These are phyloP conservation scores for Drosophila burlai DNA, from an alignment of 1,140 invertebrate species.

Conservation along the genomic window DNA sequence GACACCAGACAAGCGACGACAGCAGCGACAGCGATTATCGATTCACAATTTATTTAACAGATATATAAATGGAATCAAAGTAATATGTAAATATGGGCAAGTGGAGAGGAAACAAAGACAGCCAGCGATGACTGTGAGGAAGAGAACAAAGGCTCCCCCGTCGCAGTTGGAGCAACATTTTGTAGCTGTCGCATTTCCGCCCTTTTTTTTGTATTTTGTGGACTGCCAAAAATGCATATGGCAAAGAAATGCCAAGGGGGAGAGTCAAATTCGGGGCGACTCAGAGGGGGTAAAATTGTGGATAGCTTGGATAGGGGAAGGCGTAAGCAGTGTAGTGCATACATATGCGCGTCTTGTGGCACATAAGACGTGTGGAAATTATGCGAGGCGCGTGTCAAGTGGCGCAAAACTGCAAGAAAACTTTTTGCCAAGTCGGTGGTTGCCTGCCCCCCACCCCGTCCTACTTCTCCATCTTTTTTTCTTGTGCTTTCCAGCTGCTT, in stretches of 20 bases:
- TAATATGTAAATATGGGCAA: constrained; percentile 62
- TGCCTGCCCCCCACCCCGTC: background rate
- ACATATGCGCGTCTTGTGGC: constrained; percentile 42
- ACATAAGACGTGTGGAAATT: constrained; percentile 62
- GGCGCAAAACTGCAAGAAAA: constrained; percentile 57
- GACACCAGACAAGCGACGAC: constrained; percentile 20
- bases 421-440: constrained; percentile 54
- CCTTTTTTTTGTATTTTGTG: constrained; percentile 38
- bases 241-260: constrained; percentile 15
- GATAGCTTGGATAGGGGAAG: background rate
- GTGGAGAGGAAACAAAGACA: constrained; percentile 32
- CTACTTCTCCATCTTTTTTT: background rate
- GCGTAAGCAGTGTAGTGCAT: constrained; percentile 15
- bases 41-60: constrained; percentile 45
- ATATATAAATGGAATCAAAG: constrained; percentile 72
- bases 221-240: constrained; percentile 78
- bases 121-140: background rate
- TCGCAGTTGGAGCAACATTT: constrained; percentile 51
- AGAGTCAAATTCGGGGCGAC: background rate
- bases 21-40: constrained; percentile 23
- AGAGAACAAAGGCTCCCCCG: constrained; percentile 28
- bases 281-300: constrained; percentile 3
- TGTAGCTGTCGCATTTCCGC: constrained; percentile 78
- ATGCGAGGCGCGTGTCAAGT: constrained; percentile 80
- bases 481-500: constrained; percentile 5